Evolutionary conservation across 2,113 vertebrate genomes (phyloP), one percentile per base, ranked within the genome.

Genomic region (Sciurus niger): DNA sequence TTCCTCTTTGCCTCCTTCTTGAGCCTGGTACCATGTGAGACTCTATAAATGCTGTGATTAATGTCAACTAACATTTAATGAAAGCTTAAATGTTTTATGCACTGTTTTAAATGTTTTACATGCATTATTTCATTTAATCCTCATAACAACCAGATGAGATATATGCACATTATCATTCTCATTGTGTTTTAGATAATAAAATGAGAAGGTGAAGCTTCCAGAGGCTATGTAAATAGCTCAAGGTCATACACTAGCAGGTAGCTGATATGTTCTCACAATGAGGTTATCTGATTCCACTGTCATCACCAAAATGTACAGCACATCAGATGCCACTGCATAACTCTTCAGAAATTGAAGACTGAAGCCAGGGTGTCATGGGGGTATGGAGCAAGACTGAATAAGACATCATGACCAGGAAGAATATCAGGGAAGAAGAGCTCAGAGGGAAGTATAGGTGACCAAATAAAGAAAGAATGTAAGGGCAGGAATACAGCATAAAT

Each of bases 51-150:
- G 53, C 72, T 90, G 13, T 76, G 58, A 97, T 90, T 92, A 76
- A 84, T 80, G 77, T 22, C n/a, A 72, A 82, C 73, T 84, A 95
- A 83, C 55, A 76, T 76, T 92, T 88, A 89, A 65, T 43, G 87
- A 82, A 93, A 78, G 10, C 63, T 68, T 82, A 58, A 73, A 48
- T 70, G 17, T 89, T 73, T 83, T 76, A 60, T 91, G 53, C 22
- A 63, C 51, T 93, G 60, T 67, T 92, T 94, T n/a, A 85, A 93
- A 84, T 74, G 68, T 10, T 82, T 82, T 65, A 84, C 43, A 74
- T 34, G 16, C 32, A n/a, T 70, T 90, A 90, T 85, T 95, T 95
- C 48, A 89, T 58, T 72, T 79, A 94, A 70, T 53, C 40, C 65
- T 80, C 65, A 46, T 88, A 83, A 84, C 4, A 63, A 89, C 76